Percentiles rank a stretch among this genome's conserved stretches.
Conservation (phyloP, 2,888 invertebrate genomes). For the Cheiracanthium punctorium region DNA sequence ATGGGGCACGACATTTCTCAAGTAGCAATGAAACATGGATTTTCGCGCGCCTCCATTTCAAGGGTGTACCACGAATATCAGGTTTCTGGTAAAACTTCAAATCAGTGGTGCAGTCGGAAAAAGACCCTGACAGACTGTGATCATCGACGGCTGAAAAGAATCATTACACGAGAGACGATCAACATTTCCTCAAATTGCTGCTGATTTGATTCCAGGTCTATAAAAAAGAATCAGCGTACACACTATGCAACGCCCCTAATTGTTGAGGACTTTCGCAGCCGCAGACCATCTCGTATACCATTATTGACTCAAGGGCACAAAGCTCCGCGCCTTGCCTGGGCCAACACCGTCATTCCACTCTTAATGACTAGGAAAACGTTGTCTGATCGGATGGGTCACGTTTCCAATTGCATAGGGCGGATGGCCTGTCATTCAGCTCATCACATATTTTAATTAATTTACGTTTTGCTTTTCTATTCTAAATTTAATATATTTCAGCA, state of each 20-base stretch:
- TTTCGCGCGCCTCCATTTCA: slow-evolving; percentile 20
- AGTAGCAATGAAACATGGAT: slow-evolving; percentile 2
- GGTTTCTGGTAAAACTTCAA: not conserved
- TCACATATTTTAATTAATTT: no score
- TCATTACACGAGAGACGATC: not conserved
- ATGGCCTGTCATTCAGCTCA: no score
- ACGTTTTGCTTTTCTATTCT: no score
- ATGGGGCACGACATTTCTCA: slow-evolving; percentile 15
- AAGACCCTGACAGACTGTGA: not conserved
- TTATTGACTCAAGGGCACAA: slow-evolving; percentile 22
- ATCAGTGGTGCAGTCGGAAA: not conserved
- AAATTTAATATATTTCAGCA: no score
- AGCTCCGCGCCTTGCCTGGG: slow-evolving; percentile 5
- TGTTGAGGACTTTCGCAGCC: not conserved
- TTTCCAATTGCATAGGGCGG: not conserved
- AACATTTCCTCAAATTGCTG: not conserved
- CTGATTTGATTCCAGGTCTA: not conserved
- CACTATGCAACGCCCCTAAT: not conserved
- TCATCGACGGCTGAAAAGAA: not conserved
- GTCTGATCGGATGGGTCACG: slow-evolving; percentile 4
- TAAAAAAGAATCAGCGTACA: not conserved
- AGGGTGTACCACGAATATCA: slow-evolving; percentile 13
- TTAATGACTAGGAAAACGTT: slow-evolving; percentile 19
- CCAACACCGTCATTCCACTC: slow-evolving; percentile 23
- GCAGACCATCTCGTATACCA: not conserved